phyloP scores from a whole-genome alignment of 2,797 vertebrate genomes.

The Diplodus sargus region DNA sequence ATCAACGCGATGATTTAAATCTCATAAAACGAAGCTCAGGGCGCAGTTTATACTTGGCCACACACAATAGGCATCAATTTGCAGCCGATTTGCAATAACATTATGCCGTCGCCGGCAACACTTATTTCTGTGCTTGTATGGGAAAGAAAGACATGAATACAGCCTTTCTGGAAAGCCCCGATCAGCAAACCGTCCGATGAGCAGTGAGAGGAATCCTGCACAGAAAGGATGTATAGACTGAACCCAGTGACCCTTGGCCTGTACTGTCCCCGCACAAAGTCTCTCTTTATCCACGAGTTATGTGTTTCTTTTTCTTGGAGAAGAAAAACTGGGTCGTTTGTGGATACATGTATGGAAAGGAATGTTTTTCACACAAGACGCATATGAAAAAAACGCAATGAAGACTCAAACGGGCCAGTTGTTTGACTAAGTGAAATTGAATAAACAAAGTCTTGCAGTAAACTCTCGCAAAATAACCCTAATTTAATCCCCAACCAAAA shows the following conservation, averaged over 20 bases:
- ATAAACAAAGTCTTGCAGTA: background rate
- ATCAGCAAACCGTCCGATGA: constrained; percentile 2
- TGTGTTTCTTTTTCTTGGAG: constrained; percentile 9
- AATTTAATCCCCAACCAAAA: background rate
- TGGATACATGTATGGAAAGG: constrained; percentile 23
- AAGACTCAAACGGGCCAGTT: background rate
- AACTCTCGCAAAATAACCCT: background rate
- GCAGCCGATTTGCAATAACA: background rate
- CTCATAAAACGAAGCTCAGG: background rate
- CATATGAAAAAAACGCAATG: background rate
- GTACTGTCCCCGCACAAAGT: constrained; percentile 15
- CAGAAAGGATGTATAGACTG: constrained; percentile 33
- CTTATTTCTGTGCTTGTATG: constrained; percentile 9
- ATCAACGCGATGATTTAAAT: background rate
- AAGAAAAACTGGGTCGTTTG: constrained; percentile 1
- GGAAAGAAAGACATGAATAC: constrained; percentile 17
- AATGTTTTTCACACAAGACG: background rate
- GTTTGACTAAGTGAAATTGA: background rate
- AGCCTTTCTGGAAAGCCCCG: constrained; percentile 20
- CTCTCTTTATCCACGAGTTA: constrained; percentile 11
- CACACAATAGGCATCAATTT: background rate
- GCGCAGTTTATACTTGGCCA: no score
- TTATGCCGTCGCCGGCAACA: background rate
- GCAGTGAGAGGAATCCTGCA: constrained; percentile 13
- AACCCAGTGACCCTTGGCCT: constrained; percentile 42